Base-by-base conservation (phyloP, 2,888 invertebrate genomes). In the Sturmia bella region DNA sequence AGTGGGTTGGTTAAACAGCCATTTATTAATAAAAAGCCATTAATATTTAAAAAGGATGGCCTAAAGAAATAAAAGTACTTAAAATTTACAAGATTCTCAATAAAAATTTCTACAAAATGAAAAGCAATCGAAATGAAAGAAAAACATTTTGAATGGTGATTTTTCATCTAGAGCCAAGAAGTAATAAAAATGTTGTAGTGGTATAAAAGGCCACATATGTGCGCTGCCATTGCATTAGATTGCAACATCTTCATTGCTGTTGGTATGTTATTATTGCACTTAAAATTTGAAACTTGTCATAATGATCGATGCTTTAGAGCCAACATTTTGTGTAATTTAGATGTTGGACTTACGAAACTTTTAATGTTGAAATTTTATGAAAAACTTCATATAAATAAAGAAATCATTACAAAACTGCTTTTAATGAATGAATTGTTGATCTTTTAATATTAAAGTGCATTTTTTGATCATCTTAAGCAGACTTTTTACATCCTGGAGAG, bases 281-380 rank as follows among this genome's bases (percentile, higher is more conserved):
- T 50, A 72, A 45, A 66, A 82, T 82, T 78, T 78, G 66, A 70
- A 82, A 61, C 52, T 54, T 82, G 78, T 82, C 82, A 82, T 82
- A 82, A 82, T 82, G 82, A 82, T 82, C 82, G 82, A 82, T 82
- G 82, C 74, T 82, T 69, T 63, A 57, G 64, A 74, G 72, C 52
- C 41, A 70, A 79, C 72, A 73, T 73, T 79, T 73, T 73, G 59
- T 79, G 78, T 73, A 79, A 79, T 78, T 50, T 52, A 79, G 66
- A 73, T 73, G 72, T 72, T 78, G 66, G 52, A 54, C 24, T 73
- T 66, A 45, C 73, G 78, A 45, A 79, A 79, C 52, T 73, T 73
- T 79, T 79, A 72, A 73, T 79, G 72, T 66, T 66, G 2, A 61
- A 73, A 68, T 73, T 59, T 66, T 73, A 79, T 79, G 78, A 72